These are phyloP conservation scores for Myodes glareolus DNA, from an alignment of 2,113 vertebrate species.

Conservation along the genomic window DNA sequence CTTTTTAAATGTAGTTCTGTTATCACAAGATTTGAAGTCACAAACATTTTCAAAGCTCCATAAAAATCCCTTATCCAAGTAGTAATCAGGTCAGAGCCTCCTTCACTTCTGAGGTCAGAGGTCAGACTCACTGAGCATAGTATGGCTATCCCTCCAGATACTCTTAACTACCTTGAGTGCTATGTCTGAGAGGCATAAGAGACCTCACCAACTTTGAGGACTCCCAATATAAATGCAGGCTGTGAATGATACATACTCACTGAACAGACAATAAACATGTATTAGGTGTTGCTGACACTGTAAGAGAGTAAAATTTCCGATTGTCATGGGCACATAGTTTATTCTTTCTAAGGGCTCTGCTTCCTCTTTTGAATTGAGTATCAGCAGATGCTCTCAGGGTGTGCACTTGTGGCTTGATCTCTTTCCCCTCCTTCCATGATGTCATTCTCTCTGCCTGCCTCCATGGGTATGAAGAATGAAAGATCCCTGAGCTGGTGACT, in stretches of 20 bases:
- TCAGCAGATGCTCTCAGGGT: not conserved
- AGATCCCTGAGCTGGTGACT: not conserved
- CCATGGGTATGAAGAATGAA: not conserved
- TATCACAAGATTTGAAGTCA: not conserved
- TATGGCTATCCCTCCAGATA: not conserved
- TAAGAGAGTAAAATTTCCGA: not conserved
- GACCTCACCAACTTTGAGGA: not conserved
- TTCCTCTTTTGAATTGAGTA: not conserved
- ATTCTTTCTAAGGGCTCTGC: not conserved
- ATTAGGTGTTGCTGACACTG: not conserved
- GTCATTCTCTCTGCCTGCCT: not conserved
- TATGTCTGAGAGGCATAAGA: not conserved
- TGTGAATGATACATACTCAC: not conserved
- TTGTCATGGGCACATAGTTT: not conserved
- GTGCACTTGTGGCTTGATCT: not conserved
- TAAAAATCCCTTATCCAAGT: not conserved
- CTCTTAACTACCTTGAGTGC: not conserved
- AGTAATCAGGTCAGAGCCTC: not conserved
- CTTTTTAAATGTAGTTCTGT: not conserved
- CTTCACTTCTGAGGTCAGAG: not conserved
- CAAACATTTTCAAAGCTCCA: not conserved
- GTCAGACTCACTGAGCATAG: no score
- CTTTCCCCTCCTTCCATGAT: no score
- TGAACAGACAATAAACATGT: not conserved
- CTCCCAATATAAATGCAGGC: not conserved